Evolutionary conservation across 2,888 invertebrate genomes (phyloP).

Genomic region (Chrysolina americana): DNA sequence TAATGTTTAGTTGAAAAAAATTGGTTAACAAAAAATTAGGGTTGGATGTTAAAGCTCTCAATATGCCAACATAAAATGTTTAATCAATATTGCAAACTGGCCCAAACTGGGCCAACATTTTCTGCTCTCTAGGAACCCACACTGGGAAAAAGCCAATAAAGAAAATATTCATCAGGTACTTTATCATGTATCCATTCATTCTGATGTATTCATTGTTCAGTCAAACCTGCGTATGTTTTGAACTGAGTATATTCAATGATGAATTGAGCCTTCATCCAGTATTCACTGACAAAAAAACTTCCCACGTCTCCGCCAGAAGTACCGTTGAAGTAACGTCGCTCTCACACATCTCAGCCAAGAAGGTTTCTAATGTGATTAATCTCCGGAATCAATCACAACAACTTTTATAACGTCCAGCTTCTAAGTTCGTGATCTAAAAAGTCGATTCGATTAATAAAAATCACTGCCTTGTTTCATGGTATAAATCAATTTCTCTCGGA

Average conservation of each 20-base stretch:
- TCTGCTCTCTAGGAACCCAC: background rate
- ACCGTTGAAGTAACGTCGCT: slow-evolving; percentile 32
- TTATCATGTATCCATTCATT: background rate
- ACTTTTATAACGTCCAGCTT: slow-evolving; percentile 37
- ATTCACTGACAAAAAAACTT: background rate
- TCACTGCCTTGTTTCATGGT: slow-evolving; percentile 43
- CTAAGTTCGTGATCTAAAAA: slow-evolving; percentile 43
- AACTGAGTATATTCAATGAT: background rate
- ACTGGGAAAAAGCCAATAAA: background rate
- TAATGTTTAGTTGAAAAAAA: no score
- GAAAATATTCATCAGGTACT: background rate
- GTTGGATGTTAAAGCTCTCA: no score
- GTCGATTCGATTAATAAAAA: slow-evolving; percentile 50
- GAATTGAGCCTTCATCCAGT: background rate
- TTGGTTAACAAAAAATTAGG: no score
- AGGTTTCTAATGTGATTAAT: slow-evolving; percentile 36
- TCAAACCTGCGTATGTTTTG: background rate
- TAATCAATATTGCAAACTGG: no score
- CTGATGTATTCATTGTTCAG: slow-evolving; percentile 7
- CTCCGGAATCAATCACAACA: slow-evolving; percentile 42
- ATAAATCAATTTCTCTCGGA: slow-evolving; percentile 50
- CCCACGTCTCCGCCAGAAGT: slow-evolving; percentile 11
- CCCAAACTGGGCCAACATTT: no score
- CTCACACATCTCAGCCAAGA: slow-evolving; percentile 44
- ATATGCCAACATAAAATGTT: no score